Base-by-base conservation (phyloP, 1,140 invertebrate species). In the Drosophila tsacasi region DNA sequence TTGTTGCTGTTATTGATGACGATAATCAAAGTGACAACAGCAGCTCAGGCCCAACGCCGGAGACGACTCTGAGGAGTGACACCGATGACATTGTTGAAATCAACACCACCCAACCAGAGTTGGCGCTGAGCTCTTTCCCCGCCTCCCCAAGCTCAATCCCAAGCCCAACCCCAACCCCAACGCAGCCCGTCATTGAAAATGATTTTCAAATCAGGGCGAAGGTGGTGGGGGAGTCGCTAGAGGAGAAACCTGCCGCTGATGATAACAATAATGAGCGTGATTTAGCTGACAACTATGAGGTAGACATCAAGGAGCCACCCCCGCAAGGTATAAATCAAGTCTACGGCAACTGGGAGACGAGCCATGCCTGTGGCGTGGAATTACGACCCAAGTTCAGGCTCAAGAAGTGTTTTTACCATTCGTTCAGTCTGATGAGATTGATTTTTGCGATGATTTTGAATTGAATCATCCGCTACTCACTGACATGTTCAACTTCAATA, bases 261-360 rank as follows among this genome's bases (percentile, higher is more conserved):
- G 79, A 90, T 79, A 91, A 89, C 75, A 81, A 90, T 91, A 92
- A 92, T 92, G 84, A 86, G 84, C 78, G 79, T 87, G 91, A 92
- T 92, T 92, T 92, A 75, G 76, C 77, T 84, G 83, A 91, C 83
- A 91, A 79, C 76, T 80, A 91, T 80, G 76, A 89, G 89, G 71
- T 83, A 64, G 55, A 71, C 63, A 42, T 55, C 46, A 44, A 39
- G 61, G 52, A 76, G 59, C 49, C 54, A 74, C 75, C 65, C 25
- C 64, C 66, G 35, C 52, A 72, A 49, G 66, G 78, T 59, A 81
- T 81, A 81, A 87, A 83, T 87, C 78, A 91, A 76, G 66, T 61
- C 4, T 44, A 57, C 49, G 52, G 54, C 64, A 40, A 30, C 32
- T 25, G 25, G 30, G n/a, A 63, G 59, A 25, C 62, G 19, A 25